phyloP scores from a whole-genome alignment of 2,888 invertebrate genomes.

The Drosophila koepferae region DNA sequence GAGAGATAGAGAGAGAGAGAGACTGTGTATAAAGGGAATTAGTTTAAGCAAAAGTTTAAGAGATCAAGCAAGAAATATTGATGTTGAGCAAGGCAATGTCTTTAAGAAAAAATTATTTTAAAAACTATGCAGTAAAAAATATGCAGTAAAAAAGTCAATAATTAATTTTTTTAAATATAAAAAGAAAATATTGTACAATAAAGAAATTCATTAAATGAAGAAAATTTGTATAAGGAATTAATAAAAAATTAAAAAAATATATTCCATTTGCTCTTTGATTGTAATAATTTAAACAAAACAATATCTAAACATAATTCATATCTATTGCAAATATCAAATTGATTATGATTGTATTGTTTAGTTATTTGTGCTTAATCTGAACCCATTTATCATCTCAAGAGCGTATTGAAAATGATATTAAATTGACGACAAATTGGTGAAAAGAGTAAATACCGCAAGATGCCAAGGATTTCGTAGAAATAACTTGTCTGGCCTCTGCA shows the following conservation, averaged over 20 bases:
- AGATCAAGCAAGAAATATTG: neutral
- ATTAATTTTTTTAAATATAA: too few relatives aligned
- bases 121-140: neutral
- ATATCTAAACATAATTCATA: too few relatives aligned
- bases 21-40: conserved; percentile 3
- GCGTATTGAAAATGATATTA: conserved; percentile 1
- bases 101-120: neutral
- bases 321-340: too few relatives aligned
- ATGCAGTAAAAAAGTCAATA: too few relatives aligned
- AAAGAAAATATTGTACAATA: too few relatives aligned
- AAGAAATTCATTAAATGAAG: too few relatives aligned
- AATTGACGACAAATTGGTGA: conserved; percentile 5
- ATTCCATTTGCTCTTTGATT: too few relatives aligned
- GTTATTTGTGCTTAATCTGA: neutral
- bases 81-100: neutral
- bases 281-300: too few relatives aligned
- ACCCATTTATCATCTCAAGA: conserved; percentile 1
- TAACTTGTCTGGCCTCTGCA: conserved; percentile 29
- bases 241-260: too few relatives aligned
- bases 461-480: neutral
- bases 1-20: neutral
- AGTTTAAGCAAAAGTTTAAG: neutral
- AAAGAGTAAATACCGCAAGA: conserved; percentile 19
- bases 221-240: too few relatives aligned
- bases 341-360: neutral